Evolutionary conservation across 2,797 vertebrate genomes (phyloP).

Genomic region (Miichthys miiuy): DNA sequence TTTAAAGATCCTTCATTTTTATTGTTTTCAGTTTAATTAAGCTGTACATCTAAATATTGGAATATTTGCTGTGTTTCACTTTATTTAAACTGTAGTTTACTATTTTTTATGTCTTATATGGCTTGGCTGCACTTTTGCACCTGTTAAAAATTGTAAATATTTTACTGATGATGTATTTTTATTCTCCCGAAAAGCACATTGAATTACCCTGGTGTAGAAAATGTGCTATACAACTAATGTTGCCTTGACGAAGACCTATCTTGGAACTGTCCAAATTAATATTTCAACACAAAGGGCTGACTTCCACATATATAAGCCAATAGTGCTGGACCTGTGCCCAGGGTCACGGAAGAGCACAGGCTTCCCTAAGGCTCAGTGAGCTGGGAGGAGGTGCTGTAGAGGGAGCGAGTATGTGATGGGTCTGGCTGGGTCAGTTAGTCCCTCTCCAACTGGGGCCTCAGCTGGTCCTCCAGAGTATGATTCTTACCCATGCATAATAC

Average conservation of each 20-base stretch:
- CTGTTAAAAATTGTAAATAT: too few relatives aligned
- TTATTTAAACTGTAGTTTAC: too few relatives aligned
- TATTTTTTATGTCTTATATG: too few relatives aligned
- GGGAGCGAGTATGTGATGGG: conserved; percentile 58
- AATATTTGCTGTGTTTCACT: too few relatives aligned
- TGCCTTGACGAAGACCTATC: not conserved
- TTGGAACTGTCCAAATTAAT: conserved; percentile 57
- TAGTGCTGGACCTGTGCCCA: conserved; percentile 52
- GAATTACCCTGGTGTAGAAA: too few relatives aligned
- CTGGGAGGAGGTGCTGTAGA: conserved; percentile 36
- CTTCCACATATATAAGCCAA: conserved; percentile 60
- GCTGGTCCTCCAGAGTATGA: conserved; percentile 61
- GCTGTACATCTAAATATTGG: too few relatives aligned
- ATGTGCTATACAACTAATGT: too few relatives aligned
- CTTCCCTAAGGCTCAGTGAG: conserved; percentile 54
- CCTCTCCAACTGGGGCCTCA: conserved; percentile 69
- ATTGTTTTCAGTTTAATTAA: too few relatives aligned
- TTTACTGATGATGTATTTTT: too few relatives aligned
- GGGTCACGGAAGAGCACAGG: conserved; percentile 64
- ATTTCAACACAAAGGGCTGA: conserved; percentile 66
- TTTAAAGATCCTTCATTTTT: too few relatives aligned
- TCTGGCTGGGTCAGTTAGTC: conserved; percentile 73
- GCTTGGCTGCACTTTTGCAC: too few relatives aligned
- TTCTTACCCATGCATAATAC: conserved; percentile 78
- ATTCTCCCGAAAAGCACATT: too few relatives aligned